Evolutionary conservation across 2,113 vertebrate species (phyloP), one percentile per base, ranked within the genome.

Genomic region (Colius striatus): DNA sequence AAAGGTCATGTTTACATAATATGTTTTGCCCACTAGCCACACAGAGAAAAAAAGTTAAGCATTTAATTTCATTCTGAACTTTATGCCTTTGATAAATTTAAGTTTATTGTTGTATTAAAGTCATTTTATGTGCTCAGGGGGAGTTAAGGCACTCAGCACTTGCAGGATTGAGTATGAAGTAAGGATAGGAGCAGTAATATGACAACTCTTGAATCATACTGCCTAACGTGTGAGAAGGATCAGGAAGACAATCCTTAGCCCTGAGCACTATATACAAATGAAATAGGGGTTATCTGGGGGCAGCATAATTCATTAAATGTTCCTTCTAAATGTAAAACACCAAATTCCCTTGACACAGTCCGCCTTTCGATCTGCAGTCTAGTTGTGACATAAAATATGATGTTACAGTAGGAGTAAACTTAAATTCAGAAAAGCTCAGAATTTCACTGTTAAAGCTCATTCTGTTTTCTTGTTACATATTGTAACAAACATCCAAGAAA

Each of bases 261-360:
- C 88, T 96, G 86, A 97, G 95, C 96, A 20, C 92, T 96, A 96
- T 96, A 95, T 96, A 96, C 90, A 96, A 96, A 97, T 96, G 95
- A 97, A 97, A 97, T 96, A 96, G 96, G 87, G 96, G 94, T 97
- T 97, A 97, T 96, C 92, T 96, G 80, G 92, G 95, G 92, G 93
- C 94, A 96, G 77, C 90, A 61, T 93, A 96, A 97, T 97, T 96
- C 95, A 97, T 97, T 96, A 96, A 96, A 94, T 89, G 95, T 95
- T 96, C 94, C 77, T 72, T 97, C 96, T 95, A 97, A 97, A 97
- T 97, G 95, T 96, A 97, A 97, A 97, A 95, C 94, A 95, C 86
- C 90, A 87, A 92, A 96, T 95, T 97, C 96, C 95, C 95, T 82
- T 0, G 95, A 73, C 54, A 87, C 62, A 72, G 48, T 38, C 90